Evolutionary conservation across 1,140 invertebrate species (phyloP).

Genomic region (Drosophila persimilis): DNA sequence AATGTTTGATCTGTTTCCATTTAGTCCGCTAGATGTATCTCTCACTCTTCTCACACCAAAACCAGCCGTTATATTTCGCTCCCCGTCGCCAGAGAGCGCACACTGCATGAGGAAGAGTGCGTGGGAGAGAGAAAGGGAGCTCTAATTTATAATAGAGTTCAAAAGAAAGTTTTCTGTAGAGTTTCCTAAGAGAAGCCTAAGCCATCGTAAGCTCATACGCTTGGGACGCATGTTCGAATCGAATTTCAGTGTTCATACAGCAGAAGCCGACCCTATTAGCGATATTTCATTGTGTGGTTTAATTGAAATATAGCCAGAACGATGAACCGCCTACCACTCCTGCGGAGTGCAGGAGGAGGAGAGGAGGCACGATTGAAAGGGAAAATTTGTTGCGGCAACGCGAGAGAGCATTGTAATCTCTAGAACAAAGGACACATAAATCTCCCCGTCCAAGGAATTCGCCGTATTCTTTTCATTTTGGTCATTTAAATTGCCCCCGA

Average conservation of each 20-base stretch:
- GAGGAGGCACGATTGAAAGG: constrained; percentile 60
- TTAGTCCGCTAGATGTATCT: too few species aligned
- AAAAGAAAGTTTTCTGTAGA: too few species aligned
- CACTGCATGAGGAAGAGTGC: too few species aligned
- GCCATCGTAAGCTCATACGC: too few species aligned
- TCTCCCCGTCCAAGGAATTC: constrained; percentile 49
- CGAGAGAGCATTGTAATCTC: constrained; percentile 55
- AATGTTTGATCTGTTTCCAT: too few species aligned
- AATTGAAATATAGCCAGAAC: constrained; percentile 69
- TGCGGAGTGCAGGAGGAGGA: too few species aligned
- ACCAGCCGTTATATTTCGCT: too few species aligned
- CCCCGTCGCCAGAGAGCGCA: too few species aligned
- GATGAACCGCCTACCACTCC: constrained; percentile 6
- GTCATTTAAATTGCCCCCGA: constrained; percentile 72
- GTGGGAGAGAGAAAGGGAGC: too few species aligned
- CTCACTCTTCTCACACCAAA: too few species aligned
- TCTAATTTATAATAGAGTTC: too few species aligned
- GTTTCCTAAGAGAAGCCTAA: too few species aligned
- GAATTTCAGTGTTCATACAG: constrained; percentile 28
- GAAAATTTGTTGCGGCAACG: constrained; percentile 61
- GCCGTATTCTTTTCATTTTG: constrained; percentile 37
- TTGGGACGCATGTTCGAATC: neutral
- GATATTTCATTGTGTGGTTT: constrained; percentile 52
- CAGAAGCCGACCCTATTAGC: constrained; percentile 19
- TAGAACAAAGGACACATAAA: constrained; percentile 72